Evolutionary conservation across 2,888 invertebrate species (phyloP), one percentile per base, ranked within the genome.

Genomic region (Lathronympha strigana): DNA sequence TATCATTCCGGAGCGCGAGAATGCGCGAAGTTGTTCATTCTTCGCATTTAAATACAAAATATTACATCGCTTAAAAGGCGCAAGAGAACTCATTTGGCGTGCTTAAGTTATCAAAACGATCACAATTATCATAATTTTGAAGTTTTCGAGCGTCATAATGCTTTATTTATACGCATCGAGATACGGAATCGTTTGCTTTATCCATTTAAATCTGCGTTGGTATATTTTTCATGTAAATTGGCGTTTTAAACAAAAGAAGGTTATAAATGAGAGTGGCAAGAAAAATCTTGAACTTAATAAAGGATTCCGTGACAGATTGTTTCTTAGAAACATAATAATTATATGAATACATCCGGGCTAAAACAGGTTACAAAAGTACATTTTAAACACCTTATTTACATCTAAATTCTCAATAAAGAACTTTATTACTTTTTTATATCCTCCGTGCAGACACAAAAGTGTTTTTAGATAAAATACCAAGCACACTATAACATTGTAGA

Each of bases 1-100:
- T 76, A 78, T 80, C 79, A 83, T 73, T 70, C 76, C 76, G 77
- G 77, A 75, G 72, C 70, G 70, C 58, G 67, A 69, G 68, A 60
- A 67, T 67, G 67, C 62, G 67, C 68, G 67, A 72, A 72, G 70
- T 69, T 68, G 69, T 73, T 75, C 67, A 67, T 71, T 77, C 75
- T 58, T 76, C 72, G 28, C 76, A 73, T 71, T 70, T 67, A 72
- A 72, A 78, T 68, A 64, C 73, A 72, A 73, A 68, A 66, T 63
- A 66, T 57, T 58, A 66, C 25, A 53, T 54, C 68, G 50, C 66
- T 73, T 69, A 69, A 70, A 45, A 68, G 67, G 60, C 68, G 69
- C 51, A 60, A 38, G 38, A 53, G 61, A 40, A 31, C 60, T 66
- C 66, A 66, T 66, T 66, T 66, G 28, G 66, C 61, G 47, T 5